These are phyloP conservation scores for Poicephalus gulielmi DNA, from an alignment of 2,113 vertebrate species.

Conservation along the genomic window DNA sequence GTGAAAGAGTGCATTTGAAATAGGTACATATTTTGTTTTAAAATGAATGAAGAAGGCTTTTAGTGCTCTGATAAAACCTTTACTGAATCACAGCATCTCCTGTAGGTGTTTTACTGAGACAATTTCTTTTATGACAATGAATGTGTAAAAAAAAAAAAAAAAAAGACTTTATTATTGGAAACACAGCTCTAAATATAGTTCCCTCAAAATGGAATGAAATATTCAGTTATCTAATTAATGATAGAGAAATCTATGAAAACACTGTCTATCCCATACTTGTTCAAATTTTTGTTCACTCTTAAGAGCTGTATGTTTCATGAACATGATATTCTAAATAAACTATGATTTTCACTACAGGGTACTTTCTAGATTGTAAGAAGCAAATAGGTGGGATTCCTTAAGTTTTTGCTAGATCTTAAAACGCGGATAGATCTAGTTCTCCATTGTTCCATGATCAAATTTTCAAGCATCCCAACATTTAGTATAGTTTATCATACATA, in stretches of 20 bases:
- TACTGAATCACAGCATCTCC: not conserved
- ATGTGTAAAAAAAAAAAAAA: not conserved
- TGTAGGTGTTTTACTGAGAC: not conserved
- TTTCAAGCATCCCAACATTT: not conserved
- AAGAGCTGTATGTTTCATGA: not conserved
- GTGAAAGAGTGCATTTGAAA: not conserved
- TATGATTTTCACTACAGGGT: not conserved
- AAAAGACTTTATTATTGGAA: not conserved
- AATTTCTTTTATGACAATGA: not conserved
- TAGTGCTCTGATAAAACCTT: not conserved
- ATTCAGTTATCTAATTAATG: not conserved
- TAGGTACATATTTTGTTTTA: not conserved
- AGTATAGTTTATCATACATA: not conserved
- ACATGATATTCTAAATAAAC: not conserved
- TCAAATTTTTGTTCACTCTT: not conserved
- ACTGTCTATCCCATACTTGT: not conserved
- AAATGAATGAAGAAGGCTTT: not conserved
- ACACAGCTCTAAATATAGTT: not conserved
- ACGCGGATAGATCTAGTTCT: not conserved
- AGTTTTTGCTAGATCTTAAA: not conserved
- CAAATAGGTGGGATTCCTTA: not conserved
- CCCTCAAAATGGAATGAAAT: not conserved
- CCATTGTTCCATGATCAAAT: not conserved
- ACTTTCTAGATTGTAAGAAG: constrained; percentile 35
- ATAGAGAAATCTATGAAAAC: not conserved